Evolutionary conservation across 2,888 invertebrate species (phyloP).

Genomic region (Nephrocerus scutellatus): DNA sequence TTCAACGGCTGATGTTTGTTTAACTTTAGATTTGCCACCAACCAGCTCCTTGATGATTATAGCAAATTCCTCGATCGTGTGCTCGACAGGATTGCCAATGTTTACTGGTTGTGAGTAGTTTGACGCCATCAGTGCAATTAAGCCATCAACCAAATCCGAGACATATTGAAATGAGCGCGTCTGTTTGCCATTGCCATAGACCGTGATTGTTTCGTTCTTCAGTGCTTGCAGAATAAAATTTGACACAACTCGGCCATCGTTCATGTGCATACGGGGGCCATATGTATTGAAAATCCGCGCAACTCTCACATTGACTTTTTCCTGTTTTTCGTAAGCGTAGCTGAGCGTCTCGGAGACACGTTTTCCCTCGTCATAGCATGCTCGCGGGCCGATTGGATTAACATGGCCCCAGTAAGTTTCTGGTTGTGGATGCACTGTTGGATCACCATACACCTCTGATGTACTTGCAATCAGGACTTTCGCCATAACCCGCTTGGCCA

Average conservation of each 20-base stretch:
- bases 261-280: constrained; percentile 98
- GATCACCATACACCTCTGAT: constrained; percentile 98
- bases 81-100: constrained; percentile 96
- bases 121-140: constrained; percentile 86
- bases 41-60: constrained; percentile 74
- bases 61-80: constrained; percentile 90
- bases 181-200: constrained; percentile 82
- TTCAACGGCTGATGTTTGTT: constrained; percentile 77
- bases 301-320: constrained; percentile 88
- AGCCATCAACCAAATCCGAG: constrained; percentile 91
- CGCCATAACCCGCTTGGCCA: constrained; percentile 89
- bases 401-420: constrained; percentile 99
- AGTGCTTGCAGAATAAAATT: constrained; percentile 97
- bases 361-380: constrained; percentile 99
- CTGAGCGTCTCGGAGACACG: constrained; percentile 90
- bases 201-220: constrained; percentile 89
- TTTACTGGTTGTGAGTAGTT: constrained; percentile 92
- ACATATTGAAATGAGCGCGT: constrained; percentile 98
- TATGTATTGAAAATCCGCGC: constrained; percentile 99
- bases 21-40: constrained; percentile 78
- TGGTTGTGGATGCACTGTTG: constrained; percentile 94
- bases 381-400: constrained; percentile 93
- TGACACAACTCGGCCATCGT: constrained; percentile 93
- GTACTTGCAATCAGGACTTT: constrained; percentile 94
- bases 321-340: constrained; percentile 96